Conservation (phyloP, 1,140 invertebrate genomes). For the Dryas iulia region DNA sequence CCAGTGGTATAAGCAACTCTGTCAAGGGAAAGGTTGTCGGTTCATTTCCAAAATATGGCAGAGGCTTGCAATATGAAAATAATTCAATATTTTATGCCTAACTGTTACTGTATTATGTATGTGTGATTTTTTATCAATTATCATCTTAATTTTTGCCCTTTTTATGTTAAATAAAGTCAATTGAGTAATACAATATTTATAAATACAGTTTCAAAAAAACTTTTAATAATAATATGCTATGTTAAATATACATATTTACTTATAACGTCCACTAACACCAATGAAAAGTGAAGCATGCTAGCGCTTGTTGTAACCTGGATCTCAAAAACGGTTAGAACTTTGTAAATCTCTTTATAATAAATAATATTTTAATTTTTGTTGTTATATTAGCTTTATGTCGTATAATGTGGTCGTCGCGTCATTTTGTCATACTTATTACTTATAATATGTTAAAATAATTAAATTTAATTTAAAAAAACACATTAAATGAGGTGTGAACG, state of each 20-base stretch:
- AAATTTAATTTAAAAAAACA: neutral
- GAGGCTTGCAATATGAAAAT: too few species aligned
- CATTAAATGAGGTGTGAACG: neutral
- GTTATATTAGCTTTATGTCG: neutral
- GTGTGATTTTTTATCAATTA: too few species aligned
- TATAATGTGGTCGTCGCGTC: neutral
- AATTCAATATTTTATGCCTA: too few species aligned
- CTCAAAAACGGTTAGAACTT: neutral
- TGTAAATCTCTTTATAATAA: constrained; percentile 1
- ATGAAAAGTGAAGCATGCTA: constrained; percentile 34
- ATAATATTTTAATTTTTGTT: neutral
- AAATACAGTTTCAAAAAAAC: neutral
- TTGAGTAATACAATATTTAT: too few species aligned
- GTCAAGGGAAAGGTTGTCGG: too few species aligned
- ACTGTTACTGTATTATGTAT: too few species aligned
- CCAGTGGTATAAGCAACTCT: too few species aligned
- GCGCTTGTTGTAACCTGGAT: constrained; percentile 27
- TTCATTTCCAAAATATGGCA: too few species aligned
- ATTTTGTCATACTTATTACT: neutral
- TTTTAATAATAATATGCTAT: neutral
- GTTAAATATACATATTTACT: too few species aligned
- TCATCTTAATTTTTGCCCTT: too few species aligned
- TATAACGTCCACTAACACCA: neutral
- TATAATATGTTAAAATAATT: neutral
- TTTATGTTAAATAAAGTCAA: too few species aligned